Percentiles rank a stretch among this genome's conserved stretches.
Evolutionary conservation across 2,113 vertebrate species (phyloP).

Genomic region (Tupaia chinensis): DNA sequence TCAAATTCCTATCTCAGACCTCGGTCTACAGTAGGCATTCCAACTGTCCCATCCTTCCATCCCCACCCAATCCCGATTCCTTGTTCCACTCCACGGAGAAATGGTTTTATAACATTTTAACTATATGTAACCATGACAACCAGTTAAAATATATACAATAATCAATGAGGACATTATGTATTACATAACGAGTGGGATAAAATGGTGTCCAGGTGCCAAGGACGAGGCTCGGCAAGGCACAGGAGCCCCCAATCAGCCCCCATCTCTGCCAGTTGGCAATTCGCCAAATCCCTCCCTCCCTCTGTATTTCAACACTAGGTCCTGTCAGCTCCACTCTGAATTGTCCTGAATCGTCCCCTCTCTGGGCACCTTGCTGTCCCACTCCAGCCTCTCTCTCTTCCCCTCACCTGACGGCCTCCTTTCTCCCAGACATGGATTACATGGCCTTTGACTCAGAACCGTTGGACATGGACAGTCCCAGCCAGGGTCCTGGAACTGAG

Average conservation of each 20-base stretch:
- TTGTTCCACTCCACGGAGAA: slow-evolving; percentile 29
- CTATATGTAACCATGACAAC: slow-evolving; percentile 6
- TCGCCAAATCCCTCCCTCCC: background rate
- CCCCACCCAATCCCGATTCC: background rate
- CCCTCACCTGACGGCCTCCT: background rate
- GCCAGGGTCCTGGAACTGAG: background rate
- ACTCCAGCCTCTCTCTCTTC: background rate
- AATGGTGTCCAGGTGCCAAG: background rate
- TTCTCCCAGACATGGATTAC: background rate
- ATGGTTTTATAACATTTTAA: slow-evolving; percentile 35
- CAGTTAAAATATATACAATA: slow-evolving; percentile 2
- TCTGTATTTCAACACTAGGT: background rate
- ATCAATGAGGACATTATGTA: background rate
- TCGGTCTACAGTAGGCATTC: background rate
- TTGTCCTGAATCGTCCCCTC: background rate
- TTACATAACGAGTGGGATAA: background rate
- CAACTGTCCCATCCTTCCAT: background rate
- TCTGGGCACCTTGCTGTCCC: background rate
- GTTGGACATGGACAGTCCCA: background rate
- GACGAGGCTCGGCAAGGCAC: background rate
- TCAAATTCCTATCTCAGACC: background rate
- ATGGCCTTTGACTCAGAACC: background rate
- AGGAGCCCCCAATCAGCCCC: background rate
- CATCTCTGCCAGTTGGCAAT: background rate
- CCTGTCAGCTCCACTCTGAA: background rate